A percentile compares a stretch with the other conserved stretches of the same genome.
Conservation (phyloP, 2,888 invertebrate genomes). For the Amphipoea oculea region DNA sequence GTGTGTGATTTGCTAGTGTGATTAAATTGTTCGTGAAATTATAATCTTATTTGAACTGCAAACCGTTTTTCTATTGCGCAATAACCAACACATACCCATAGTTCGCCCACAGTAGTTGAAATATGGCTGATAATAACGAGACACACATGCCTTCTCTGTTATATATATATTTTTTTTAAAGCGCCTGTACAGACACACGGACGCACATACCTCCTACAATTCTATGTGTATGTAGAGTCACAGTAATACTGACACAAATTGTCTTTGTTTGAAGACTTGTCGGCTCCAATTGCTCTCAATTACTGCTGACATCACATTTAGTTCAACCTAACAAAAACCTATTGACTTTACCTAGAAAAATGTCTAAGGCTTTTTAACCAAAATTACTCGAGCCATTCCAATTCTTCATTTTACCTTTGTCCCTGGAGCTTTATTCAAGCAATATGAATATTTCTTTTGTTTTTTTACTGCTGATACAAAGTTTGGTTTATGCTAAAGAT, state of each 20-base stretch:
- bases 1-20: too few species aligned
- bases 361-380: background rate
- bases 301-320: constrained; percentile 44
- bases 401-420: constrained; percentile 8
- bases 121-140: too few species aligned
- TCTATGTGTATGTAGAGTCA: background rate
- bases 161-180: background rate
- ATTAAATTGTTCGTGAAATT: too few species aligned
- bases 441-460: constrained; percentile 37
- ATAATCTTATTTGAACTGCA: too few species aligned
- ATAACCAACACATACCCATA: too few species aligned
- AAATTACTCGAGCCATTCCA: background rate
- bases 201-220: background rate
- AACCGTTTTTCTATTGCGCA: too few species aligned
- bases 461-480: constrained; percentile 30
- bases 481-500: constrained; percentile 52
- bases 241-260: constrained; percentile 42
- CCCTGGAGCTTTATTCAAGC: background rate
- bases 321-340: constrained; percentile 21
- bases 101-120: too few species aligned
- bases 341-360: constrained; percentile 36
- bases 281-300: constrained; percentile 38
- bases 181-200: too few species aligned
- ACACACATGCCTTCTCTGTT: too few species aligned
- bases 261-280: constrained; percentile 47